Base-by-base conservation (phyloP, 2,113 vertebrate species). In the Rhodinocichla rosea region DNA sequence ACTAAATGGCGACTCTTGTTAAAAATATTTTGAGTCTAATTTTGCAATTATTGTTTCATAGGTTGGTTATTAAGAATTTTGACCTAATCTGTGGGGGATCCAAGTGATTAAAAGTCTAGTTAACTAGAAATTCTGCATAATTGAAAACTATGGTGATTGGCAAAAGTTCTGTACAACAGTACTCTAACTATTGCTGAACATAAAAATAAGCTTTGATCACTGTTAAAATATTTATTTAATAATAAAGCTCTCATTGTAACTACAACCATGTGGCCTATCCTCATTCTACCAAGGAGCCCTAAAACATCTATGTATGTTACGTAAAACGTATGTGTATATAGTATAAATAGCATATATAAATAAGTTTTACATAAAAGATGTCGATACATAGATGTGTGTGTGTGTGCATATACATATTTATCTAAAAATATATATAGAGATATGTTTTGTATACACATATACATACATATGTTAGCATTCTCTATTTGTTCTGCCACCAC, bases 1-100 rank as follows among this genome's bases (percentile, higher is more conserved):
- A 49, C 24, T 27, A 40, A 62, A 15, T 24, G 11, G 1, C 1
- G 0, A 56, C 3, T 56, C 5, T 6, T 13, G 10, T 13, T 22
- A 60, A 9, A 20, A 28, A 21, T 21, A 79, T 62, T 65, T 81
- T 84, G 16, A 47, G 7, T 76, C 20, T 45, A 45, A 28, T 40
- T 57, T 40, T 49, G 1, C 9, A 14, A 22, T 49, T 71, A 28
- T 75, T 50, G 1, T 64, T 39, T 73, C 39, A 64, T 10, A 35
- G 22, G 19, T 3, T 52, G 26, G 35, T 60, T 57, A 27, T 35
- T 74, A 73, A 90, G 23, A 69, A 26, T 64, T 52, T 84, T 77
- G 15, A 60, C 15, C 11, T 0, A 1, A 60, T 50, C 35, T 64
- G 5, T 39, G 68, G 15, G 50, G 10, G 14, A 13, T 64, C 8